Evolutionary conservation across 2,888 invertebrate species (phyloP), one percentile per base, ranked within the genome.

Genomic region (Microctonus brassicae): DNA sequence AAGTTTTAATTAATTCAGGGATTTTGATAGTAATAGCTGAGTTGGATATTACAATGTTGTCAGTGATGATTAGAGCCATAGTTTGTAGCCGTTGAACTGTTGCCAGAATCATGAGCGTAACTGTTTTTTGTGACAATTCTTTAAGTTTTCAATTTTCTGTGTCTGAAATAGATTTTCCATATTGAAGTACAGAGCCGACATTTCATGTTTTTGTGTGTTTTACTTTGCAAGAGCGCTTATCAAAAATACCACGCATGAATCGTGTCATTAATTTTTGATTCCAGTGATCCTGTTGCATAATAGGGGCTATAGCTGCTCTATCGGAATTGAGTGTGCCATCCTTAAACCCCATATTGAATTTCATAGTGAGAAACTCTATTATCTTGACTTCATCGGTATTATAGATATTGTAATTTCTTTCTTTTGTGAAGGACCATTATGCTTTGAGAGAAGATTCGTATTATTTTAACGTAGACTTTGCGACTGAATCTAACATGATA

Each of bases 351-450:
- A 22, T 67, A 39, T 76, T 69, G 39, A 69, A 73, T 42, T 55
- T 70, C 61, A 62, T 53, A 6, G 76, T 63, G 26, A 79, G 36
- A 33, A 73, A 76, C 9, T 71, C 55, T 6, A 77, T 26, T n/a
- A 76, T 13, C 2, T 53, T 47, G 1, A 17, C n/a, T 13, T 13
- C 26, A n/a, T 55, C 22, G 10, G 71, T 33, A 26, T 33, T 26
- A 34, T 34, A 63, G 1, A 26, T 20, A n/a, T 63, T 34, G 20
- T 57, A 53, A 10, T 69, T 58, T 22, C 53, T 53, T 10, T 57
- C 26, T 55, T 53, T 6, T 47, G 77, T 78, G 33, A 74, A 77
- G 1, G 11, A 11, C 80, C 81, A 81, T 9, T 75, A n/a, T n/a
- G n/a, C 33, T 57, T 76, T 77, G 33, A 77, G 66, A 0, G 72